Conservation (phyloP, 1,140 invertebrate genomes). For the Drosophila dunni region DNA sequence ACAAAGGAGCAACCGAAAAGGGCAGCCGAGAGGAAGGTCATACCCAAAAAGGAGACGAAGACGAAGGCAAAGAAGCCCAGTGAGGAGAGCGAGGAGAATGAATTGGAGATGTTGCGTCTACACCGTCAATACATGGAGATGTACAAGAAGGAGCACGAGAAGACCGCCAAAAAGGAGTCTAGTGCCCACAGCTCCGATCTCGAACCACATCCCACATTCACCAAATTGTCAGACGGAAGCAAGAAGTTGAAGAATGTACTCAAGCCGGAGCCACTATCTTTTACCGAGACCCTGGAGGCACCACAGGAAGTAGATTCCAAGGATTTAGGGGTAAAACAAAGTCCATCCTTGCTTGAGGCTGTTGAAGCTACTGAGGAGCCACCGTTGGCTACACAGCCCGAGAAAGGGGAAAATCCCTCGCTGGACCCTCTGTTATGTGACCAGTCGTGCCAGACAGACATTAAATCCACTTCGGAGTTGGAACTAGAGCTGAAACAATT, state of each 20-base stretch:
- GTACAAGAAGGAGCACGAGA: conserved; percentile 28
- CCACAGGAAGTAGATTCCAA: too few species aligned
- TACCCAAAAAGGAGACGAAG: background rate
- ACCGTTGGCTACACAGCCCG: too few species aligned
- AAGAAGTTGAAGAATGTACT: background rate
- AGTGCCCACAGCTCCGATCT: background rate
- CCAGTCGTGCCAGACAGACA: background rate
- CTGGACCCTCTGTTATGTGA: background rate
- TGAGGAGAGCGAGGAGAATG: background rate
- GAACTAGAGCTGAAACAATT: background rate
- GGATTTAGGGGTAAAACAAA: too few species aligned
- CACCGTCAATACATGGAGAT: conserved; percentile 30
- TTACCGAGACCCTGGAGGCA: background rate
- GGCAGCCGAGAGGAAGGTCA: background rate
- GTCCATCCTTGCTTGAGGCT: too few species aligned
- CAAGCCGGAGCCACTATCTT: background rate
- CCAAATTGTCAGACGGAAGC: background rate
- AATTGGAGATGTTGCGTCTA: conserved; percentile 4
- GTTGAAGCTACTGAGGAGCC: too few species aligned
- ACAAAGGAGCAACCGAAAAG: background rate
- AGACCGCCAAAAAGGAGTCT: conserved; percentile 14
- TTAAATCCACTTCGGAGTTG: background rate
- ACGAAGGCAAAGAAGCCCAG: background rate
- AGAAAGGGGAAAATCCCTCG: background rate
- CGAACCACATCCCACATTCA: conserved; percentile 14